Evolutionary conservation across 2,113 vertebrate species (phyloP).

Genomic region (Cromileptes altivelis): DNA sequence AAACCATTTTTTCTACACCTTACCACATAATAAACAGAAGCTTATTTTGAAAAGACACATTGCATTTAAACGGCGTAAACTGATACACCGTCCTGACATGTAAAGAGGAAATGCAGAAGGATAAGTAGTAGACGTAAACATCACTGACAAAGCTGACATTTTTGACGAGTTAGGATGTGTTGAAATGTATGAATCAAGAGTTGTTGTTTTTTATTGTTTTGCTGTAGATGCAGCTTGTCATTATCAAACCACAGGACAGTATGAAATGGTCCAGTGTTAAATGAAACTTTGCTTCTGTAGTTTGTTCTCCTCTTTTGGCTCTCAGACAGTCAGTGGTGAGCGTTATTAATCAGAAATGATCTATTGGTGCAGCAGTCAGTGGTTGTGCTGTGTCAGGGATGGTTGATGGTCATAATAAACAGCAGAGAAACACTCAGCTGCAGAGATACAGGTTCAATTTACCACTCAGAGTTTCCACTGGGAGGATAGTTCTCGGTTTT

Average conservation of each 20-base stretch:
- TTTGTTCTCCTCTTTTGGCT: too few species aligned
- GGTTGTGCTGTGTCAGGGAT: slow-evolving; percentile 25
- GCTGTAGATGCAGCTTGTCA: background rate
- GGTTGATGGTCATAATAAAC: slow-evolving; percentile 44
- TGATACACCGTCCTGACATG: too few species aligned
- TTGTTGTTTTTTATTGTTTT: too few species aligned
- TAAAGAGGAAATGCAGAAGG: too few species aligned
- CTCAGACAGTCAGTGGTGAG: background rate
- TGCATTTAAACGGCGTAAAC: too few species aligned
- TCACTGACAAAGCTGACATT: too few species aligned
- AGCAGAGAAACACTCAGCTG: slow-evolving; percentile 11
- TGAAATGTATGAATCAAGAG: too few species aligned
- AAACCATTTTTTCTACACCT: too few species aligned
- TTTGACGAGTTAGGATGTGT: too few species aligned
- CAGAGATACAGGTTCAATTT: background rate
- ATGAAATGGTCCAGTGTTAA: background rate
- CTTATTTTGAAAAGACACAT: too few species aligned
- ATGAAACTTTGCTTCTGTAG: background rate
- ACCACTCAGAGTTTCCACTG: background rate
- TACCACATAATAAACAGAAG: too few species aligned
- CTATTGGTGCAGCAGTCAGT: background rate
- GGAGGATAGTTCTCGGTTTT: background rate
- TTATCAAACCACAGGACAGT: background rate
- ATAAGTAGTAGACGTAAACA: too few species aligned
- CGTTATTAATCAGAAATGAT: slow-evolving; percentile 29